Percentiles rank a stretch among this genome's conserved stretches.
Evolutionary conservation across 2,113 vertebrate species (phyloP).

Genomic region (Miniopterus natalensis): DNA sequence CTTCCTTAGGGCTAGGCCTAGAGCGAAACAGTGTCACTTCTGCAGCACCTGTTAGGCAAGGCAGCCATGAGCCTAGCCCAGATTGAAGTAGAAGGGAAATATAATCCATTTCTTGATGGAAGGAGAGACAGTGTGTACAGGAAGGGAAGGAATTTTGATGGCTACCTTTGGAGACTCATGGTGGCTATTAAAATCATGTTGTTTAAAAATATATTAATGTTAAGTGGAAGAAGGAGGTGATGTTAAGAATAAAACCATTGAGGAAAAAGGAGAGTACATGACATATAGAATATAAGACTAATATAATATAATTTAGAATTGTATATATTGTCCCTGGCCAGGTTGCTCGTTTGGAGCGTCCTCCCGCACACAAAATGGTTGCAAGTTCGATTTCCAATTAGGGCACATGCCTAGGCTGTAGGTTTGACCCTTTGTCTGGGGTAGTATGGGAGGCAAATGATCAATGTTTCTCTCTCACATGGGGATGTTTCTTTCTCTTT

Average conservation of each 20-base stretch:
- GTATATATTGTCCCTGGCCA: no score
- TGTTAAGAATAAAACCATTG: background rate
- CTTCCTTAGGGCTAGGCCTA: background rate
- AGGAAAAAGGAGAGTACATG: background rate
- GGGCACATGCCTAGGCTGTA: no score
- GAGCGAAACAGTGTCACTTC: background rate
- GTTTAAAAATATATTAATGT: slow-evolving; percentile 29
- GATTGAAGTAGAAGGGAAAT: slow-evolving; percentile 1
- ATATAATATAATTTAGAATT: slow-evolving; percentile 22
- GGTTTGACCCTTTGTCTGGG: no score
- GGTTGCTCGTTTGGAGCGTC: no score
- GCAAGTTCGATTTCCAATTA: no score
- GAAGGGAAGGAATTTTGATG: background rate
- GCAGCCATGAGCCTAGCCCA: background rate
- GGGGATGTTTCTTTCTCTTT: no score
- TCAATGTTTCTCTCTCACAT: no score
- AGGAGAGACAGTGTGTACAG: background rate
- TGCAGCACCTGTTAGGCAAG: background rate
- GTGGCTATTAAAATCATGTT: background rate
- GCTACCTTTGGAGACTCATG: background rate
- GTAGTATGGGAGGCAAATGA: no score
- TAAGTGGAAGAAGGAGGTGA: background rate
- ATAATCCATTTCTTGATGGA: background rate
- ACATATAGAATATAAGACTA: background rate
- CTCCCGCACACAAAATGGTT: no score